Evolutionary conservation across 2,888 invertebrate genomes (phyloP).

Genomic region (Drosophila nr. perissopoda): DNA sequence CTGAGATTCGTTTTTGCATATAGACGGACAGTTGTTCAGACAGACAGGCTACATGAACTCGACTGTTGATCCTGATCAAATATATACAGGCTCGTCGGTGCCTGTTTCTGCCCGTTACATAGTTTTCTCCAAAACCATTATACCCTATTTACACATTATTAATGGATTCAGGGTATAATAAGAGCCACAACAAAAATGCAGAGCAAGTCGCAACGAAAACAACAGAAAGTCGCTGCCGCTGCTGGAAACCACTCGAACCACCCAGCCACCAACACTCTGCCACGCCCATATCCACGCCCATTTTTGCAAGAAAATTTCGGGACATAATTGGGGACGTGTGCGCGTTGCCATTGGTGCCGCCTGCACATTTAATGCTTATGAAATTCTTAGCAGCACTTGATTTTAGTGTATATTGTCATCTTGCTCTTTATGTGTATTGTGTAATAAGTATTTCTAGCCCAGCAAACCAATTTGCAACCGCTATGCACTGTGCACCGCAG

Average conservation of each 20-base stretch:
- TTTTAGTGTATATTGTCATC: constrained; percentile 6
- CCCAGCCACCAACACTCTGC: constrained; percentile 4
- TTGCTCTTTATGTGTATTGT: constrained; percentile 4
- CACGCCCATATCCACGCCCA: background rate
- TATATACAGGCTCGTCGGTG: background rate
- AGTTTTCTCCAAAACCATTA: background rate
- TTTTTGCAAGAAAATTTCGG: constrained; percentile 26
- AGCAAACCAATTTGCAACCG: constrained; percentile 37
- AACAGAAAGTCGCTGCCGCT: constrained; percentile 25
- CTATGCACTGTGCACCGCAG: constrained; percentile 26
- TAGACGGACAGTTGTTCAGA: no score
- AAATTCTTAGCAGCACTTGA: constrained; percentile 58
- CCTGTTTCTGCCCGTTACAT: background rate
- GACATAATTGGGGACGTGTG: constrained; percentile 74
- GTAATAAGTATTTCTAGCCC: constrained; percentile 4
- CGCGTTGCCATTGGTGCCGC: constrained; percentile 69
- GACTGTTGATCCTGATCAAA: background rate
- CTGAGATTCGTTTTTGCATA: background rate
- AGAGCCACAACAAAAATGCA: constrained; percentile 26
- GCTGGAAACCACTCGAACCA: constrained; percentile 46
- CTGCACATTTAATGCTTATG: constrained; percentile 71
- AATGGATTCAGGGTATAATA: background rate
- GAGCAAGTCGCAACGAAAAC: constrained; percentile 29
- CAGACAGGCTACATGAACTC: background rate
- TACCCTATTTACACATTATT: background rate